Evolutionary conservation across 1,140 invertebrate species (phyloP).

Genomic region (Harpegnathos saltator): DNA sequence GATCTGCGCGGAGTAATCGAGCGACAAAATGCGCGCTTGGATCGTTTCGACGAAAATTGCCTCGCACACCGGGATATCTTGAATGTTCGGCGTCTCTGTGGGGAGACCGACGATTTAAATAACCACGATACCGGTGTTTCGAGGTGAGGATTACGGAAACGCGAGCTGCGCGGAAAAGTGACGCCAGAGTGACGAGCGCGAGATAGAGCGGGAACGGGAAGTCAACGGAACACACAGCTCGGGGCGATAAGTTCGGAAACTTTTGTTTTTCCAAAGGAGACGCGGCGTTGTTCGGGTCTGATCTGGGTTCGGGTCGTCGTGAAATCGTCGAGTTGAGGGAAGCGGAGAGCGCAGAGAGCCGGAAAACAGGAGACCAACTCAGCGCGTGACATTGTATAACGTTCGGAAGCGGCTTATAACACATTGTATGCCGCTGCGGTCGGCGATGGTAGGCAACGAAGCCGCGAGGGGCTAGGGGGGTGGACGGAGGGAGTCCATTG

Average conservation of each 20-base stretch:
- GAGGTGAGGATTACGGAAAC: too few relatives aligned
- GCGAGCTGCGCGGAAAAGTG: too few relatives aligned
- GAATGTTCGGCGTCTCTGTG: too few relatives aligned
- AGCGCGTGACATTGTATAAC: conserved; percentile 77
- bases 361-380: conserved; percentile 29
- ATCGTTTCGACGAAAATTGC: too few relatives aligned
- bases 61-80: too few relatives aligned
- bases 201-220: background rate
- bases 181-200: too few relatives aligned
- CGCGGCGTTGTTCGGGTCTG: conserved; percentile 14
- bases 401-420: conserved; percentile 81
- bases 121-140: too few relatives aligned
- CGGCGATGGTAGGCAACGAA: conserved; percentile 33
- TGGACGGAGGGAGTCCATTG: conserved; percentile 34
- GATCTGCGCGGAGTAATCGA: too few relatives aligned
- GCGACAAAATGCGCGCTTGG: too few relatives aligned
- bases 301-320: conserved; percentile 77
- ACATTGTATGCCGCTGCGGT: conserved; percentile 74
- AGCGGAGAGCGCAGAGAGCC: background rate
- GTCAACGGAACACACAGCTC: background rate
- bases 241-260: background rate
- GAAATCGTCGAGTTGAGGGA: conserved; percentile 67
- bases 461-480: conserved; percentile 30
- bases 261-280: background rate
- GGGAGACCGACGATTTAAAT: too few relatives aligned